Evolutionary conservation across 2,888 invertebrate species (phyloP).

Genomic region (Seira sanloemensis): DNA sequence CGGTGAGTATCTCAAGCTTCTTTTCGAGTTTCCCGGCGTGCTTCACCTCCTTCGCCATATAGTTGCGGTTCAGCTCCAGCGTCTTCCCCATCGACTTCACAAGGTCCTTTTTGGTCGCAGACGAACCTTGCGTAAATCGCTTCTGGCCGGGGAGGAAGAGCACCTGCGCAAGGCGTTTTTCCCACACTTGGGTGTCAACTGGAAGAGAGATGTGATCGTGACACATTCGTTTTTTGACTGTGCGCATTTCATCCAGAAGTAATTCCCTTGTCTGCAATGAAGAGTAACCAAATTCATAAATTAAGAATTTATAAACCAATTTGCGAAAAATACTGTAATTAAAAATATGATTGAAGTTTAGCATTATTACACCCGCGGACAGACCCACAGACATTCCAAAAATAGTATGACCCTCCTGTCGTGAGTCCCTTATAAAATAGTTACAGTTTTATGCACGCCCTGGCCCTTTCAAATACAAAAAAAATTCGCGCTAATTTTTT

Average conservation of each 20-base stretch:
- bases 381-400: too few species aligned
- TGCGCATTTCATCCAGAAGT: conserved; percentile 89
- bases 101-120: conserved; percentile 97
- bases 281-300: too few species aligned
- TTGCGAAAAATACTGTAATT: too few species aligned
- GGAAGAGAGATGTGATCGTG: conserved; percentile 95
- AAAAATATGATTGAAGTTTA: too few species aligned
- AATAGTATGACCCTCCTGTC: too few species aligned
- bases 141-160: conserved; percentile 94
- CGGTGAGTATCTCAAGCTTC: conserved; percentile 95
- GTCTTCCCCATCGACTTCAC: conserved; percentile 94
- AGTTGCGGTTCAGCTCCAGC: conserved; percentile 93
- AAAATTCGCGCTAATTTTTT: too few species aligned
- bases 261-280: conserved; percentile 79
- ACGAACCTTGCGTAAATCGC: conserved; percentile 93
- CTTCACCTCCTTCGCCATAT: conserved; percentile 98
- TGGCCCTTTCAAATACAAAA: too few species aligned
- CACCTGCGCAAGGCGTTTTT: conserved; percentile 94
- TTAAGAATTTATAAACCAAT: too few species aligned
- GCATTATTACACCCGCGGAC: too few species aligned
- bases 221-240: conserved; percentile 94
- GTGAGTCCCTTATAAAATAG: too few species aligned
- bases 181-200: conserved; percentile 96
- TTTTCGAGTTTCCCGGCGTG: conserved; percentile 98
- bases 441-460: too few species aligned